Percentiles rank a stretch among this genome's conserved stretches.
phyloP scores from a whole-genome alignment of 2,888 invertebrate genomes.

The Nomada flava region DNA sequence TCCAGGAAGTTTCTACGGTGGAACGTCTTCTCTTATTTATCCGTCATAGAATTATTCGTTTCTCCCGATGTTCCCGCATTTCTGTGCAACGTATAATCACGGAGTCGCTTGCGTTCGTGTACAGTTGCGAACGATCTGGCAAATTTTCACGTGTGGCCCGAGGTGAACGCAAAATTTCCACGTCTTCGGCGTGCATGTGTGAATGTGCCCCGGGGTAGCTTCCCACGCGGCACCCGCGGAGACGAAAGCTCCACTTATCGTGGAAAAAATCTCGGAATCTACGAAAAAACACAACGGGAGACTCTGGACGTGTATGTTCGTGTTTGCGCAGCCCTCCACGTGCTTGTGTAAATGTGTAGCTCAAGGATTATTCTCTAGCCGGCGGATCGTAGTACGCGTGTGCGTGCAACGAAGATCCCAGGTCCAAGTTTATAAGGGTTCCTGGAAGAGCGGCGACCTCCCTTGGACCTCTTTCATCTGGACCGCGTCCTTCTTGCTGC shows the following conservation, averaged over 20 bases:
- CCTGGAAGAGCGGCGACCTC: slow-evolving; percentile 83
- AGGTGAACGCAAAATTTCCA: slow-evolving; percentile 21
- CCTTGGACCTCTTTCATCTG: slow-evolving; percentile 82
- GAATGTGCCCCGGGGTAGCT: slow-evolving; percentile 74
- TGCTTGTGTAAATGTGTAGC: slow-evolving; percentile 21
- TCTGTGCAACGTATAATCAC: slow-evolving; percentile 13
- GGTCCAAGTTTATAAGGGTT: slow-evolving; percentile 83
- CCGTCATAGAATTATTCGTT: neutral
- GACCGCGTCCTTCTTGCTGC: slow-evolving; percentile 72
- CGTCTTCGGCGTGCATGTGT: slow-evolving; percentile 56
- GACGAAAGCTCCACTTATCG: slow-evolving; percentile 62
- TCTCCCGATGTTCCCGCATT: neutral
- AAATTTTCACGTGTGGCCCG: neutral
- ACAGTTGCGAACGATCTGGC: neutral
- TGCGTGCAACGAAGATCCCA: slow-evolving; percentile 69
- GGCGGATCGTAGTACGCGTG: slow-evolving; percentile 54
- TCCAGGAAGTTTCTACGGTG: neutral
- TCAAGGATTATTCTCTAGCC: slow-evolving; percentile 59
- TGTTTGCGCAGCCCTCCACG: slow-evolving; percentile 34
- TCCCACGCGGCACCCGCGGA: slow-evolving; percentile 74
- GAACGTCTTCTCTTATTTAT: neutral
- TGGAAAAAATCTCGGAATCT: slow-evolving; percentile 60
- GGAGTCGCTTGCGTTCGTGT: neutral
- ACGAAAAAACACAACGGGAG: slow-evolving; percentile 53
- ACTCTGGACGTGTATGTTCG: slow-evolving; percentile 6